A percentile compares a stretch with the other conserved stretches of the same genome.
These are phyloP conservation scores for Sciurus vulgaris DNA, from an alignment of 2,797 vertebrate species.

Conservation along the genomic window DNA sequence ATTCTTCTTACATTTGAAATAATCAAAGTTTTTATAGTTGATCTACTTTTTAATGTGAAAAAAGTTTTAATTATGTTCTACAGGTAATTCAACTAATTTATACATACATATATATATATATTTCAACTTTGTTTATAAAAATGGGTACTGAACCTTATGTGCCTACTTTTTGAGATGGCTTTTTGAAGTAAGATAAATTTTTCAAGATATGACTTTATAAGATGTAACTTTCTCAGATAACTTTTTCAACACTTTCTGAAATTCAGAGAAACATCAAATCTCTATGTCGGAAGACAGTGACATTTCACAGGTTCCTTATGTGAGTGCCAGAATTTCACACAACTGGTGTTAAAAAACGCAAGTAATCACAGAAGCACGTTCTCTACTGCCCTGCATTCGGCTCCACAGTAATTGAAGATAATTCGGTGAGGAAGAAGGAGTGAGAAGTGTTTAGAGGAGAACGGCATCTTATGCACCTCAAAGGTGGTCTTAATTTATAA, in stretches of 20 bases:
- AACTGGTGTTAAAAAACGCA: background rate
- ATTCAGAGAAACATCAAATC: conserved; percentile 5
- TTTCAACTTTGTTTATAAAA: conserved; percentile 27
- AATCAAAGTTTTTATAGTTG: background rate
- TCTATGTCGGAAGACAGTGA: background rate
- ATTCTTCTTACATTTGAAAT: conserved; percentile 15
- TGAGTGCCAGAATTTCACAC: background rate
- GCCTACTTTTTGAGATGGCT: background rate
- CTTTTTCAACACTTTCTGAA: background rate
- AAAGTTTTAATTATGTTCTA: background rate
- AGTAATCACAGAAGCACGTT: background rate
- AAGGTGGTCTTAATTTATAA: background rate
- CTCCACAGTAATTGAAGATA: background rate
- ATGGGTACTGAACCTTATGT: background rate
- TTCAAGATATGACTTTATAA: background rate
- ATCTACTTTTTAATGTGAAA: conserved; percentile 31
- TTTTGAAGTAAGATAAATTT: background rate
- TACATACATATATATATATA: background rate
- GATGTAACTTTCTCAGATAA: background rate
- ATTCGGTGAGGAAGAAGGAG: background rate
- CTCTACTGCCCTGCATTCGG: accelerated
- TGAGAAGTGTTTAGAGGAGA: conserved; percentile 28
- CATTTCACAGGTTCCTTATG: background rate
- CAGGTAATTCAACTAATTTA: background rate
- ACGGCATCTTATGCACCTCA: background rate